Conservation (phyloP, 2,888 invertebrate genomes). For the Teleogryllus oceanicus region DNA sequence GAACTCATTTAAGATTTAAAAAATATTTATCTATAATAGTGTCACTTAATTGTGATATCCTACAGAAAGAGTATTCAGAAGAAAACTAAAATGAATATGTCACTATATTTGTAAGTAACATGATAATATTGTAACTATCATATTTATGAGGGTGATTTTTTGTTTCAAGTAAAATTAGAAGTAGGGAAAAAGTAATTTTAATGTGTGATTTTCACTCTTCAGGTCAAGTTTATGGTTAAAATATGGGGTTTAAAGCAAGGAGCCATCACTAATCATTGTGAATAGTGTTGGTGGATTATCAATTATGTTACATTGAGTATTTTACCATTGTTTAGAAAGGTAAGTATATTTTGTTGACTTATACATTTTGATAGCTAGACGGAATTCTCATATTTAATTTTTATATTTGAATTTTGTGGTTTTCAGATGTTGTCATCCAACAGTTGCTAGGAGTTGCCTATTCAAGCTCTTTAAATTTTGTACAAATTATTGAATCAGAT, state of each 20-base stretch:
- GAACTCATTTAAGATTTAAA: no score
- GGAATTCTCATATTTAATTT: no score
- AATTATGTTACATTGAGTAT: slow-evolving; percentile 66
- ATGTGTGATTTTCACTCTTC: slow-evolving; percentile 41
- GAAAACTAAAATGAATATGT: no score
- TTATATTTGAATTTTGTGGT: slow-evolving; percentile 25
- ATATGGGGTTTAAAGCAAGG: slow-evolving; percentile 73
- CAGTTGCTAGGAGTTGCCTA: slow-evolving; percentile 57
- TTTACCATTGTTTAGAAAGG: slow-evolving; percentile 71
- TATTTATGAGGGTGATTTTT: neutral
- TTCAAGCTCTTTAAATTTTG: slow-evolving; percentile 56
- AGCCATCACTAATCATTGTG: slow-evolving; percentile 68
- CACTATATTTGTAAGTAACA: no score
- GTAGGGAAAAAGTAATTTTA: slow-evolving; percentile 21
- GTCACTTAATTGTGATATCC: no score
- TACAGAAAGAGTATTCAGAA: no score
- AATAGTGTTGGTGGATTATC: slow-evolving; percentile 71
- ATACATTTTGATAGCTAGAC: neutral
- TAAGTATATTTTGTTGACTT: slow-evolving; percentile 40
- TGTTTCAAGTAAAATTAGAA: neutral
- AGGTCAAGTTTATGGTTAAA: slow-evolving; percentile 76
- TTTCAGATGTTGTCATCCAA: slow-evolving; percentile 56
- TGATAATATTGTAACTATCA: no score
- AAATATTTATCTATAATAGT: no score
- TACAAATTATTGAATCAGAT: slow-evolving; percentile 58